Percentiles rank a stretch among this genome's conserved stretches.
Evolutionary conservation across 2,888 invertebrate species (phyloP).

Genomic region (Shargacucullia verbasci): DNA sequence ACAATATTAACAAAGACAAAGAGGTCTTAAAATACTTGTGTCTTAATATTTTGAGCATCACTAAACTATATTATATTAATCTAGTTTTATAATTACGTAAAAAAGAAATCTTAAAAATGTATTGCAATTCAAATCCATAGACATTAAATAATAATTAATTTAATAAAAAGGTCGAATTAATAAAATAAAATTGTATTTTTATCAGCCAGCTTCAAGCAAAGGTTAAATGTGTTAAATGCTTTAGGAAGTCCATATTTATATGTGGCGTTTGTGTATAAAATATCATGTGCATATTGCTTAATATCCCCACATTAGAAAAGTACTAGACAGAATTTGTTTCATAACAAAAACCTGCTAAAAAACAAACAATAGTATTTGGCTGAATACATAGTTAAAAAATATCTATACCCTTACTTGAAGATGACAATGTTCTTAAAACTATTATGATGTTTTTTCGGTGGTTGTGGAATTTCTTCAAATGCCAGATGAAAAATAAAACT

Average conservation of each 20-base stretch:
- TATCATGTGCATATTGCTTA: too few species aligned
- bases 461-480: slow-evolving; percentile 52
- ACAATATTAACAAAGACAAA: slow-evolving; percentile 55
- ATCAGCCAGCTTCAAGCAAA: slow-evolving; percentile 58
- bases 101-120: slow-evolving; percentile 61
- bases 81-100: slow-evolving; percentile 57
- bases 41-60: slow-evolving; percentile 80
- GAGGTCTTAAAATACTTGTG: slow-evolving; percentile 66
- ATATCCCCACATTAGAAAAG: too few species aligned
- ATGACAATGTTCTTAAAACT: slow-evolving; percentile 47
- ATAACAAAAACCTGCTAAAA: too few species aligned
- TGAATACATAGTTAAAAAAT: too few species aligned
- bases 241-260: background rate
- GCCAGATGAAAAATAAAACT: slow-evolving; percentile 29
- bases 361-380: too few species aligned
- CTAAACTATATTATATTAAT: slow-evolving; percentile 61
- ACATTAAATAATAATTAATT: slow-evolving; percentile 60
- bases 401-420: slow-evolving; percentile 54
- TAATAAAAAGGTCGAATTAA: slow-evolving; percentile 47
- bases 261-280: too few species aligned
- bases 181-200: slow-evolving; percentile 45
- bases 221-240: slow-evolving; percentile 14
- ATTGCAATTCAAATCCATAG: slow-evolving; percentile 67
- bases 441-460: slow-evolving; percentile 62
- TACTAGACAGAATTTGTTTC: too few species aligned